Evolutionary conservation across 2,888 invertebrate species (phyloP).

Genomic region (Agapostemon virescens): DNA sequence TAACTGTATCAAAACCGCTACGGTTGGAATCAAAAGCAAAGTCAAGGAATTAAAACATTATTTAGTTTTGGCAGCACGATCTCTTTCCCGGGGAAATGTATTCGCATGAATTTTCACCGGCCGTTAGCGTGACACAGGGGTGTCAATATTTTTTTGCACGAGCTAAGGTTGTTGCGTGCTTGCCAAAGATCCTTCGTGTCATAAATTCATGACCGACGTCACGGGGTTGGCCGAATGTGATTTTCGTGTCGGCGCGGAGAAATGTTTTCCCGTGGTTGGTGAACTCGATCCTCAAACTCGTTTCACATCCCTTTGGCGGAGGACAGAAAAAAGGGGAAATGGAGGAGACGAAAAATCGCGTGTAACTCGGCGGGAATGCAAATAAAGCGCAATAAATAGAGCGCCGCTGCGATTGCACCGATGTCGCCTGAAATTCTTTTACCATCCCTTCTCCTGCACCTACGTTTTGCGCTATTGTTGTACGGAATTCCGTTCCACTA

Average conservation of each 20-base stretch:
- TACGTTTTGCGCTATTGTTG: background rate
- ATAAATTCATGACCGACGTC: conserved; percentile 36
- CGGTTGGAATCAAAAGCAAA: background rate
- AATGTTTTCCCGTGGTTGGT: conserved; percentile 42
- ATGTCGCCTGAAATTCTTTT: conserved; percentile 38
- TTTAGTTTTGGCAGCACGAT: background rate
- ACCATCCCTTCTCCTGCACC: background rate
- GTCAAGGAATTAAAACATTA: background rate
- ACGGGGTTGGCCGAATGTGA: conserved; percentile 39
- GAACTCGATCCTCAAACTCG: conserved; percentile 23
- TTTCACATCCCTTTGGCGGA: conserved; percentile 14
- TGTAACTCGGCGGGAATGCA: conserved; percentile 63
- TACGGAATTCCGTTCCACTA: background rate
- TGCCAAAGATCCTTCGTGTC: conserved; percentile 39
- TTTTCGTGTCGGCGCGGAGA: conserved; percentile 43
- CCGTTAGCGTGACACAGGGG: background rate
- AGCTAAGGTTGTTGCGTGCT: conserved; percentile 3
- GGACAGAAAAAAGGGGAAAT: conserved; percentile 21
- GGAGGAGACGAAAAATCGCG: conserved; percentile 61
- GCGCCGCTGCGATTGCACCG: conserved; percentile 51
- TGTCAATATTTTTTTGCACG: conserved; percentile 37
- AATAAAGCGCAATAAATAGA: conserved; percentile 68
- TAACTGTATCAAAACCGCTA: background rate
- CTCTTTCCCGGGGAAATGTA: background rate
- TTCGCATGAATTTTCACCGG: background rate